Conservation (phyloP, 64 coral and sea anemone species). For the Acropora yongei region DNA sequence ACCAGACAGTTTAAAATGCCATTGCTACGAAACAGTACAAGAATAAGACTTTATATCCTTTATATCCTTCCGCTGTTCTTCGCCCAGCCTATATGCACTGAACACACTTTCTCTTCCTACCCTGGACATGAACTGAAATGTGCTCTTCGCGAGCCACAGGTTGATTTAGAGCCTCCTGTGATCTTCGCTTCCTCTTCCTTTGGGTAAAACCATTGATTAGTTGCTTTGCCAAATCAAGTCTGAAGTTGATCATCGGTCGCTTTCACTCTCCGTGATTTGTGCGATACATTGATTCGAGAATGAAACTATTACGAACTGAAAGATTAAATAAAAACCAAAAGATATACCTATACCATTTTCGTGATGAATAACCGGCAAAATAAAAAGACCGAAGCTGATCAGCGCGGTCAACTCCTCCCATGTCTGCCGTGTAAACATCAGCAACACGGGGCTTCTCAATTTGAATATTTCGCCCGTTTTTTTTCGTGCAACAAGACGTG, state of each 20-base stretch:
- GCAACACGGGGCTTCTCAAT: neutral
- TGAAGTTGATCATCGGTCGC: neutral
- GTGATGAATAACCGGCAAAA: neutral
- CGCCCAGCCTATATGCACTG: conserved; percentile 1
- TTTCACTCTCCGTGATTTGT: neutral
- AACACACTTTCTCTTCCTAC: conserved; percentile 13
- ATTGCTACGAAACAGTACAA: no score
- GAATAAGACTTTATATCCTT: no score
- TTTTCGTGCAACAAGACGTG: neutral
- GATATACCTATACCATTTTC: conserved; percentile 21
- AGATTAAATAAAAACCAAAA: conserved; percentile 11
- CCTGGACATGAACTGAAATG: conserved; percentile 25
- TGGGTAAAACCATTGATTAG: neutral
- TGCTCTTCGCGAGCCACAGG: neutral
- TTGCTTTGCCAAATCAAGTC: neutral
- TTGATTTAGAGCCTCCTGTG: neutral
- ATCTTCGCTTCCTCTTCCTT: neutral
- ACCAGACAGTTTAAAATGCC: no score
- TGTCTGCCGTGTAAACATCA: conserved; percentile 21
- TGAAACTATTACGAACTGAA: neutral
- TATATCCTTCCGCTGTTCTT: conserved; percentile 32
- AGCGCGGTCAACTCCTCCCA: neutral
- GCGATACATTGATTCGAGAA: neutral
- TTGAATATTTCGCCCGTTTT: neutral
- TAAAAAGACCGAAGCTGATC: conserved; percentile 17